Evolutionary conservation across 2,888 invertebrate genomes (phyloP), one percentile per base, ranked within the genome.

Genomic region (Trachelus iudaicus): DNA sequence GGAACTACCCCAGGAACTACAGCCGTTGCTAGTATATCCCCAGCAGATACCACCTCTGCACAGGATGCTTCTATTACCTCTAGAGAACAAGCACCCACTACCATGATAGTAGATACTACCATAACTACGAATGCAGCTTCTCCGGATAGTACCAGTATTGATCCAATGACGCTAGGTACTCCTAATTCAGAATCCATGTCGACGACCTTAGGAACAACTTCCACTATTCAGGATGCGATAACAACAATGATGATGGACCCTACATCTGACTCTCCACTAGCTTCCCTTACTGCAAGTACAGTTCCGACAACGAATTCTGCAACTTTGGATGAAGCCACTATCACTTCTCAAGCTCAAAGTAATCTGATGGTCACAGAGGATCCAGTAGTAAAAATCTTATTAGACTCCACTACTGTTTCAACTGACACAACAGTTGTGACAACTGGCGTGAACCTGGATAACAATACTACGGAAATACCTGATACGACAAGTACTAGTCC

Each of bases 401-500:
- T 74, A 33, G 74, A 30, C 6, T 31, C 34, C 6, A 74, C 31
- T 74, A 74, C 74, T 30, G 74, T 77, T 78, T 69, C 76, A 34
- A 77, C 76, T 56, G 78, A 23, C 13, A 56, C 79, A 74, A 79
- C 80, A 69, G 76, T 73, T 37, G 82, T 34, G 79, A 84, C 11
- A 77, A 69, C 79, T 77, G 75, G 34, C 76, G n/a, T 56, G 75
- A 80, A 82, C 77, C 15, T 89, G 84, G 88, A 89, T 88, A 75
- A 69, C 34, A 75, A 73, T 69, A 73, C 77, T 56, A 35, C 37
- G 13, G 79, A 91, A 79, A 56, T 56, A 23, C 56, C 56, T 23
- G 85, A 88, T 9, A 73, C 33, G 80, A 85, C 79, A 81, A 84
- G 78, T 79, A 87, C 77, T 77, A 80, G 82, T 80, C 34, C 88